phyloP scores from a whole-genome alignment of 35 echinoderm and acorn worm species.

The Lytechinus pictus region DNA sequence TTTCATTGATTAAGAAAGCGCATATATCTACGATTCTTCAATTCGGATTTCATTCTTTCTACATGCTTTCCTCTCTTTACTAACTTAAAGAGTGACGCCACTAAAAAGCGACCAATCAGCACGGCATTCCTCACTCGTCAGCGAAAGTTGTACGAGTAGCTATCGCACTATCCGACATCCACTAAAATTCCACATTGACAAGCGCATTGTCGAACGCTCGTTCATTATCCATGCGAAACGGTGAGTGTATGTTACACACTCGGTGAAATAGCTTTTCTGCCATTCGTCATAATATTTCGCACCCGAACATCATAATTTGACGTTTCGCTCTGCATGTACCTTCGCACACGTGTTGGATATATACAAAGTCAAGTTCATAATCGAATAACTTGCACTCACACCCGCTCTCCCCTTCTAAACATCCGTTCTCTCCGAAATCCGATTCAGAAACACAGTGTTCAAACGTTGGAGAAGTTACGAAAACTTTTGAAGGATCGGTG shows the following conservation, averaged over 20 bases:
- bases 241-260: not conserved
- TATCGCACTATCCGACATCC: not conserved
- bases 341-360: not conserved
- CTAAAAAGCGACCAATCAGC: not conserved
- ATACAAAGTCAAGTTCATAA: not conserved
- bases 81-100: not conserved
- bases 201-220: not conserved
- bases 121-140: not conserved
- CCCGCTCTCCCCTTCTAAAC: too few species aligned
- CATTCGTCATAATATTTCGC: not conserved
- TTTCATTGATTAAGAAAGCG: too few species aligned
- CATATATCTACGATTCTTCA: too few species aligned
- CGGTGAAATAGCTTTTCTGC: not conserved
- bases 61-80: not conserved
- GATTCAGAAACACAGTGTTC: not conserved
- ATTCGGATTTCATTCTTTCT: not conserved
- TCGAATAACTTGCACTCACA: not conserved
- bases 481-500: not conserved
- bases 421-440: not conserved
- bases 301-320: not conserved
- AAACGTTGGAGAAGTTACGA: not conserved
- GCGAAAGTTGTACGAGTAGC: not conserved
- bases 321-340: not conserved
- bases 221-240: not conserved
- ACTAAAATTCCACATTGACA: not conserved